phyloP scores from a whole-genome alignment of 2,797 vertebrate genomes.

The Acestrorhynchus altus region DNA sequence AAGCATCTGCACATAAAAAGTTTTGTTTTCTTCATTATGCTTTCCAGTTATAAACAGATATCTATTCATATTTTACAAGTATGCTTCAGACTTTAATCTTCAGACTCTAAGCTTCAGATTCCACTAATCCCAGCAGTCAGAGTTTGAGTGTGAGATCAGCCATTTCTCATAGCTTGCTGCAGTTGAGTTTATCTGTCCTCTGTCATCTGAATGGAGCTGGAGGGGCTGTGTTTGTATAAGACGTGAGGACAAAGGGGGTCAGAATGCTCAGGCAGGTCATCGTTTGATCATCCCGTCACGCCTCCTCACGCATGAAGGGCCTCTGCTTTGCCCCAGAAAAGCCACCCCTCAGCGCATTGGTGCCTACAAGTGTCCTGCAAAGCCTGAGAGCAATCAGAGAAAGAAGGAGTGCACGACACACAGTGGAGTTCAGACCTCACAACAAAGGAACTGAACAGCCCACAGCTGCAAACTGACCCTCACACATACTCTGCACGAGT shows the following conservation, averaged over 20 bases:
- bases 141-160: constrained; percentile 27
- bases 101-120: background rate
- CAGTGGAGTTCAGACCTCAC: background rate
- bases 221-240: constrained; percentile 50
- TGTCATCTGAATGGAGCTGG: constrained; percentile 41
- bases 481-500: background rate
- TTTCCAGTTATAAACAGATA: no score
- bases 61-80: background rate
- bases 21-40: no score
- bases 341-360: constrained; percentile 38
- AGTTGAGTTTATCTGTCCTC: constrained; percentile 43
- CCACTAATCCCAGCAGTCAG: constrained; percentile 10
- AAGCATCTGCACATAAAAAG: no score
- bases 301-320: constrained; percentile 43
- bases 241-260: constrained; percentile 47
- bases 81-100: background rate
- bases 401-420: background rate
- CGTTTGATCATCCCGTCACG: constrained; percentile 54
- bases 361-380: constrained; percentile 13
- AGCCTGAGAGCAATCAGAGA: constrained; percentile 43
- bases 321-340: constrained; percentile 33
- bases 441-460: background rate
- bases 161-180: constrained; percentile 40
- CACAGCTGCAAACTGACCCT: background rate
- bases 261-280: constrained; percentile 28